phyloP scores from a whole-genome alignment of 2,888 invertebrate genomes.

The Epinotia demarniana region DNA sequence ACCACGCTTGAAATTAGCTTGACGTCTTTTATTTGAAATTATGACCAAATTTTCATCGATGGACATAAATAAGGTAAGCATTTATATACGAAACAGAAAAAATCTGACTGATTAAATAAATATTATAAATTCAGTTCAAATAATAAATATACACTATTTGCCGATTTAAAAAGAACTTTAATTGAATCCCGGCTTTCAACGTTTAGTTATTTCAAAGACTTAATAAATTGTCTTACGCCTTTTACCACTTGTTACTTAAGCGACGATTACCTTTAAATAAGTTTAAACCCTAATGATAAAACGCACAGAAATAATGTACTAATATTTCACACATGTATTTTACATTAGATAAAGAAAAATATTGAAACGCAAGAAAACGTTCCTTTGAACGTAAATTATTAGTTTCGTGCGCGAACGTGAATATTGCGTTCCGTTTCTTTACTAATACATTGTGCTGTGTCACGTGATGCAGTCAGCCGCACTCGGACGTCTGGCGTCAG shows the following conservation, averaged over 20 bases:
- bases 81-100: background rate
- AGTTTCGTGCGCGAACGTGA: background rate
- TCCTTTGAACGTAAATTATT: conserved; percentile 12
- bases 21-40: conserved; percentile 48
- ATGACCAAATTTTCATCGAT: conserved; percentile 53
- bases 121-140: background rate
- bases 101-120: background rate
- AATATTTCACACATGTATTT: background rate
- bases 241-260: background rate
- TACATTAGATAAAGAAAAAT: background rate
- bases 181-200: conserved; percentile 31
- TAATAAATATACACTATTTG: background rate
- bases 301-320: background rate
- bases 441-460: background rate
- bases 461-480: background rate
- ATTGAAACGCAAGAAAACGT: conserved; percentile 33
- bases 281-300: background rate
- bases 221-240: background rate
- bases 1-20: conserved; percentile 55
- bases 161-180: conserved; percentile 1
- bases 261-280: background rate
- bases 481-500: too few species aligned
- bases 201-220: conserved; percentile 30
- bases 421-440: background rate
- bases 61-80: background rate